Conservation (phyloP, 2,113 vertebrate species). For the Axis porcinus region DNA sequence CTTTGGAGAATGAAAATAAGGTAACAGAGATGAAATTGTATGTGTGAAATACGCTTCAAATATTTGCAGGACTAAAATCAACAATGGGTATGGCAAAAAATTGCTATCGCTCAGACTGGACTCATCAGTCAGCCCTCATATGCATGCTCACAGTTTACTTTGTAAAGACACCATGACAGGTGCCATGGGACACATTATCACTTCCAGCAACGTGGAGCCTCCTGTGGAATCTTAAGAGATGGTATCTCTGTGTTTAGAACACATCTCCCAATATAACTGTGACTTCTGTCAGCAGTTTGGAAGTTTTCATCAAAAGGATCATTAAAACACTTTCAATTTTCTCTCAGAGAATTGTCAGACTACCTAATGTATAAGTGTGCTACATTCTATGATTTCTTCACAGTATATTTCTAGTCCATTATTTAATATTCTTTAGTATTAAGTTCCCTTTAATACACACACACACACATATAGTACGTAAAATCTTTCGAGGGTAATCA, state of each 20-base stretch:
- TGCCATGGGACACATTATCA: accelerated
- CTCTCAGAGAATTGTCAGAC: not conserved
- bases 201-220: not conserved
- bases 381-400: not conserved
- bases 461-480: not conserved
- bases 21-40: not conserved
- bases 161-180: accelerated
- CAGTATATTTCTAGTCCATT: not conserved
- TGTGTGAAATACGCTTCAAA: not conserved
- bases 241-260: not conserved
- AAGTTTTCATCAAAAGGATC: not conserved
- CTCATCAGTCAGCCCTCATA: not conserved
- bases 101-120: accelerated
- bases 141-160: not conserved
- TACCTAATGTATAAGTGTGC: not conserved
- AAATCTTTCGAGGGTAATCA: not conserved
- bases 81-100: not conserved
- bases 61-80: not conserved
- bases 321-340: not conserved
- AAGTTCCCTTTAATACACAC: not conserved
- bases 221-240: not conserved
- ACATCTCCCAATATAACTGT: not conserved
- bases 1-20: not conserved
- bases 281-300: not conserved
- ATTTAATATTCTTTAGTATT: not conserved